Percentiles rank a stretch among this genome's conserved stretches.
These are phyloP conservation scores for Furcifer pardalis DNA, from an alignment of 2,797 vertebrate species.

Conservation along the genomic window DNA sequence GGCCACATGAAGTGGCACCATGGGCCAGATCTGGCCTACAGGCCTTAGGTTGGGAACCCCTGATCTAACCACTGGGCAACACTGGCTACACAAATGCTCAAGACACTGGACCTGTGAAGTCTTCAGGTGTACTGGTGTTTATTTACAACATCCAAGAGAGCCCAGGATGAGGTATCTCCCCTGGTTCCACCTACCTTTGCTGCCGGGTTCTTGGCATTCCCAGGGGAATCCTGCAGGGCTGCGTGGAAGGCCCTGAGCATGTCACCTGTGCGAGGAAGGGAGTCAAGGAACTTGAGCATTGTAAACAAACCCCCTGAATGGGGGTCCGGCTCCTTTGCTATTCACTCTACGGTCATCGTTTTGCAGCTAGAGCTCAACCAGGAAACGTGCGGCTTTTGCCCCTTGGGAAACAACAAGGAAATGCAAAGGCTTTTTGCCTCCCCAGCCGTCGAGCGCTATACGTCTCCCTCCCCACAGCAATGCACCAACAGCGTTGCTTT, in stretches of 20 bases:
- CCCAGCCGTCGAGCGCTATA: too few relatives aligned
- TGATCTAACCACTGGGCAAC: background rate
- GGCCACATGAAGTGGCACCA: too few relatives aligned
- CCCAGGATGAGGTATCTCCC: background rate
- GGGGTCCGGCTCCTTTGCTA: too few relatives aligned
- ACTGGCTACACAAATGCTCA: too few relatives aligned
- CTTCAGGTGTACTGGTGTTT: too few relatives aligned
- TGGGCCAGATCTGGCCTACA: too few relatives aligned
- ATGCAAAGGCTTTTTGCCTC: background rate
- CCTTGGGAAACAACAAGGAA: background rate
- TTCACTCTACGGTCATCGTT: too few relatives aligned
- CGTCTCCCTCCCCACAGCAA: background rate
- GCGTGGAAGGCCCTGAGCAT: constrained; percentile 83
- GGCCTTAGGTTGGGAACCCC: too few relatives aligned
- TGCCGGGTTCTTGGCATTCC: constrained; percentile 86
- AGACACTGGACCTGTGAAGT: too few relatives aligned
- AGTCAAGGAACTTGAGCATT: constrained; percentile 77
- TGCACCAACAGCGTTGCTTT: background rate
- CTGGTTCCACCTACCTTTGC: constrained; percentile 77
- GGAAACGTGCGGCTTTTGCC: background rate
- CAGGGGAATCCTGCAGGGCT: constrained; percentile 83
- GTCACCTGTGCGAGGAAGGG: constrained; percentile 77
- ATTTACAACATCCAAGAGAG: too few relatives aligned
- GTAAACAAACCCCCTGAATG: background rate
- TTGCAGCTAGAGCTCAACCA: background rate